These are phyloP conservation scores for Acanthornis magna DNA, from an alignment of 2,797 vertebrate species.

Conservation along the genomic window DNA sequence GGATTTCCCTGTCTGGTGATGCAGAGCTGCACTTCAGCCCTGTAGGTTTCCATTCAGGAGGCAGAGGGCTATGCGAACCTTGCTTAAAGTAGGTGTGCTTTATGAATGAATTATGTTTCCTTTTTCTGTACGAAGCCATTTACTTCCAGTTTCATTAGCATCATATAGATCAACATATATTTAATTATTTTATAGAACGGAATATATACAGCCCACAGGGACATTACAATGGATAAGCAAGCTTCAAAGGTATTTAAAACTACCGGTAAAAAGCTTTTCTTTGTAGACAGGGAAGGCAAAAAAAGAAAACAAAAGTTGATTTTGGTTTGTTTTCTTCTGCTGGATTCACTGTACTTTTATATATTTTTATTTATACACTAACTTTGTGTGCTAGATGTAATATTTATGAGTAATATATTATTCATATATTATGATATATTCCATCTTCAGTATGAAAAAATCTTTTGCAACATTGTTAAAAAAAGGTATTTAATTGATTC, in stretches of 20 bases:
- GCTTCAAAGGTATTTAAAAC: neutral
- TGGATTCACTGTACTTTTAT: neutral
- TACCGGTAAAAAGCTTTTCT: neutral
- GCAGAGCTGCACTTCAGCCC: neutral
- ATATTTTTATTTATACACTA: neutral
- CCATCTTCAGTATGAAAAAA: neutral
- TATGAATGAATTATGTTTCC: neutral
- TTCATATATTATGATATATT: neutral
- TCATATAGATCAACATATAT: neutral
- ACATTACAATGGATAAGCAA: neutral
- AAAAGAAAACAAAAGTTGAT: neutral
- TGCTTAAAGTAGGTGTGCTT: neutral
- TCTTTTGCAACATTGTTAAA: neutral
- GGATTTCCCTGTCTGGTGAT: neutral
- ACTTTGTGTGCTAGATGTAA: neutral
- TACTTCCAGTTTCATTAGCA: neutral
- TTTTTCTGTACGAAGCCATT: neutral
- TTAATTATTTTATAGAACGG: neutral
- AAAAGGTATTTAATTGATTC: neutral
- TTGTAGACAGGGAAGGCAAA: neutral
- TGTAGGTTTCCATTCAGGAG: neutral
- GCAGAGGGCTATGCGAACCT: neutral
- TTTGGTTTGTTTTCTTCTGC: neutral
- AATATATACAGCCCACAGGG: neutral
- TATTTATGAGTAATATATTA: neutral